Percentiles rank a stretch among this genome's conserved stretches.
phyloP scores from a whole-genome alignment of 2,113 vertebrate species.

The Delphinapterus leucas region DNA sequence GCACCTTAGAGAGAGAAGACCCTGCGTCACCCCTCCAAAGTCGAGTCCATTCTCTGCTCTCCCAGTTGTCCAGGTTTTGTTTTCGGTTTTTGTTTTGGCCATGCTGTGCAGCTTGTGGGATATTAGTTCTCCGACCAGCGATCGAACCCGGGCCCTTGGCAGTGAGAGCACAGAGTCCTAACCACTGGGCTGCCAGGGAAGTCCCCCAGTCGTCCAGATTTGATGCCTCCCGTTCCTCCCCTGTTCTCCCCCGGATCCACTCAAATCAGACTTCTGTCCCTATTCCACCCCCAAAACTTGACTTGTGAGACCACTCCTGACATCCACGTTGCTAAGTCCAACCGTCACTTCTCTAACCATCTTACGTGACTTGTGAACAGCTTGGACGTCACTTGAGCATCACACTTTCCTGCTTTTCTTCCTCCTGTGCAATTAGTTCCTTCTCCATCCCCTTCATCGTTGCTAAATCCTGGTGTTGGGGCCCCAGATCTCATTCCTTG shows the following conservation, averaged over 20 bases:
- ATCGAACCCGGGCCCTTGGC: no score
- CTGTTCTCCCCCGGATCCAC: background rate
- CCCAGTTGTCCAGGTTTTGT: no score
- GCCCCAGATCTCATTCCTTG: background rate
- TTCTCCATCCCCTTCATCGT: background rate
- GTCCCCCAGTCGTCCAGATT: background rate
- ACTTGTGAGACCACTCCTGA: background rate
- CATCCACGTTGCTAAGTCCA: background rate
- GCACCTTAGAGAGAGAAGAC: background rate
- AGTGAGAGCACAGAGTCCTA: no score
- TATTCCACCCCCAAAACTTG: no score
- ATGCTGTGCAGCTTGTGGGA: no score
- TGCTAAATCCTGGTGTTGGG: background rate
- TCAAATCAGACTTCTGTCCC: background rate
- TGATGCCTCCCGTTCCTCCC: background rate
- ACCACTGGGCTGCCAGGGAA: no score
- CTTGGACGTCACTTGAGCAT: fast-evolving
- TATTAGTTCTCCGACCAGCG: no score
- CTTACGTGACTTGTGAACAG: background rate
- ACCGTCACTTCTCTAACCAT: background rate
- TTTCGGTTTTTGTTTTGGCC: no score
- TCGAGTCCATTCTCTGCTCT: no score
- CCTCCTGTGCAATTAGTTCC: background rate
- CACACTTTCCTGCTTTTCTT: background rate
- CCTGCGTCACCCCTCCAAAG: background rate